Evolutionary conservation across 2,888 invertebrate species (phyloP), one percentile per base, ranked within the genome.

Genomic region (Tanytarsus gracilentus): DNA sequence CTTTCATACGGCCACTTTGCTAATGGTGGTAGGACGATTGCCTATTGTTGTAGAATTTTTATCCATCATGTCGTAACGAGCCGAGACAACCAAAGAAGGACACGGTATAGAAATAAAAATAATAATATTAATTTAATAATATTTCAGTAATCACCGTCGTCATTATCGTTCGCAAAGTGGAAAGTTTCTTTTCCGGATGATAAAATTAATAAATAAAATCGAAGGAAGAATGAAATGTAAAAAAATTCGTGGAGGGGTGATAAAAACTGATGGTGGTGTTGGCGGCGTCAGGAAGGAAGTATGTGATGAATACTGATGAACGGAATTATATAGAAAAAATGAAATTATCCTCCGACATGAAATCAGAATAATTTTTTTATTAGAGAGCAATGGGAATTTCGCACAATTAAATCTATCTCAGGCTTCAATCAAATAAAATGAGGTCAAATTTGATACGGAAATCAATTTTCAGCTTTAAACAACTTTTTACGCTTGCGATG

Each of bases 1-100:
- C 86, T 96, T 77, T 98, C 97, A 77, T 98, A 92, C 33, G 99
- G 99, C 97, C 98, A 99, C 74, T 92, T 86, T 64, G 96, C 92
- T 70, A 99, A 78, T 16, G 99, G 99, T 58, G 99, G 98, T 69
- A 99, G 79, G 49, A 97, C 93, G 69, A 99, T 84, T 63, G 96
- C 97, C 97, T 97, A 78, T 3, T 78, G 78, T 69, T 36, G n/a
- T 36, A 3, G 9, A 3, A 14, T 36, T 36, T 36, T 4, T 2
- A 36, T n/a, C 1, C n/a, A 36, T 16, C 36, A n/a, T 16, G 16
- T 36, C 36, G 36, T 8, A 44, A n/a, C 16, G 23, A 44, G 23
- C 18, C 11, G 23, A 18, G 21, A 21, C 8, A 44, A 9, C 18
- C 4, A 40, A 21, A 18, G 1, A 21, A 21, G 18, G 21, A 11